Conservation (phyloP, 2,888 invertebrate genomes). For the Nemoura dubitans region DNA sequence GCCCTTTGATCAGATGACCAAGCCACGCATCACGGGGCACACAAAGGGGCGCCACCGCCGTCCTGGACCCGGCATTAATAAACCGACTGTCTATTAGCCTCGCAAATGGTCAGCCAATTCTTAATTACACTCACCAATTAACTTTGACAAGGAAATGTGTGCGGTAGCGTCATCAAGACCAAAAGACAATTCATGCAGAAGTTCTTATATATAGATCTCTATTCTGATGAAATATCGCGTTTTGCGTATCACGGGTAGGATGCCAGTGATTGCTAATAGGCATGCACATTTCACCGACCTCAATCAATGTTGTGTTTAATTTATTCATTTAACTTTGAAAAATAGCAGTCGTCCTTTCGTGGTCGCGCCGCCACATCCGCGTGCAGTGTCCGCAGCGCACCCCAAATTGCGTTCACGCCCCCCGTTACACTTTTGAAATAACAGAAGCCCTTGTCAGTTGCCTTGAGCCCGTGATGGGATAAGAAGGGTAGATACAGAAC, state of each 20-base stretch:
- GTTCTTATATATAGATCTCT: no score
- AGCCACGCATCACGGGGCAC: not conserved
- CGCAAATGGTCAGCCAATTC: not conserved
- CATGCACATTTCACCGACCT: not conserved
- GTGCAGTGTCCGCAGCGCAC: not conserved
- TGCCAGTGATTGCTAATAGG: no score
- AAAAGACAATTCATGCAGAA: not conserved
- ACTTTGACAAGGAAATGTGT: not conserved
- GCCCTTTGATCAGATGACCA: not conserved
- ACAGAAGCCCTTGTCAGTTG: slow-evolving; percentile 27
- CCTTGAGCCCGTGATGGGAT: slow-evolving; percentile 24
- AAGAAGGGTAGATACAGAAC: slow-evolving; percentile 31
- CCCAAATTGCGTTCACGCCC: not conserved
- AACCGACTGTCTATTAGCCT: not conserved
- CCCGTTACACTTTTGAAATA: slow-evolving; percentile 13
- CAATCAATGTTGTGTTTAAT: not conserved
- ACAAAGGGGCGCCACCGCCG: not conserved
- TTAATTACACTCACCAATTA: not conserved
- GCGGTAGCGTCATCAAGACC: not conserved
- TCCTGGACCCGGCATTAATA: not conserved
- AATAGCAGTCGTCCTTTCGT: not conserved
- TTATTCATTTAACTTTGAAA: not conserved
- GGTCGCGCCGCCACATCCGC: not conserved
- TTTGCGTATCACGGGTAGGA: no score
- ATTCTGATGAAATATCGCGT: no score